phyloP scores from a whole-genome alignment of 2,113 vertebrate species.

The Coracopsis vasa region DNA sequence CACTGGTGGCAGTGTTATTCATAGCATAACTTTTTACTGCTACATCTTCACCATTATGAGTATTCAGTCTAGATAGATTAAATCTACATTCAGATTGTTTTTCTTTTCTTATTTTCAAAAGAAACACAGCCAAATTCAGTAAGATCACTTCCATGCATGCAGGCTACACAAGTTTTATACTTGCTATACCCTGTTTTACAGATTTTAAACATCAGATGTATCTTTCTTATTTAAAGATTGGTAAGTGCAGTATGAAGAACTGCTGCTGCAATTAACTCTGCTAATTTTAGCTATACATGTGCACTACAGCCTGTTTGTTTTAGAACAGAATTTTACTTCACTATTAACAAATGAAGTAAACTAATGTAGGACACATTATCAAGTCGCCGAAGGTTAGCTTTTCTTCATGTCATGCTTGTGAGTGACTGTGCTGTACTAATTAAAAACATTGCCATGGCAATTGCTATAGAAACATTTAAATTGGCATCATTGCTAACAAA shows the following conservation, averaged over 20 bases:
- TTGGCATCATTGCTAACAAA: constrained; percentile 57
- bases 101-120: neutral
- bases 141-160: neutral
- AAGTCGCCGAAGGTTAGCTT: constrained; percentile 31
- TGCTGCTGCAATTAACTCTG: neutral
- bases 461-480: constrained; percentile 71
- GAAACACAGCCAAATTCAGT: neutral
- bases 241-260: neutral
- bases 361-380: constrained; percentile 5
- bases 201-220: neutral
- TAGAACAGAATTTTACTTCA: neutral
- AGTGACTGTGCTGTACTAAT: constrained; percentile 47
- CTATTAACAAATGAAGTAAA: constrained; percentile 19
- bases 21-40: neutral
- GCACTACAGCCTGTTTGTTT: neutral
- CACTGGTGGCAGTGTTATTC: neutral
- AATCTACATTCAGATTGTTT: neutral
- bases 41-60: neutral
- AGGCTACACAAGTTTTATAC: neutral
- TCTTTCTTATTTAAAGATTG: neutral
- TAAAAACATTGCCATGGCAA: constrained; percentile 70
- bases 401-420: neutral
- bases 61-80: neutral
- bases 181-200: neutral
- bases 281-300: neutral